Conservation (phyloP, 35 echinoderm and acorn worm genomes). For the Acanthaster planci region DNA sequence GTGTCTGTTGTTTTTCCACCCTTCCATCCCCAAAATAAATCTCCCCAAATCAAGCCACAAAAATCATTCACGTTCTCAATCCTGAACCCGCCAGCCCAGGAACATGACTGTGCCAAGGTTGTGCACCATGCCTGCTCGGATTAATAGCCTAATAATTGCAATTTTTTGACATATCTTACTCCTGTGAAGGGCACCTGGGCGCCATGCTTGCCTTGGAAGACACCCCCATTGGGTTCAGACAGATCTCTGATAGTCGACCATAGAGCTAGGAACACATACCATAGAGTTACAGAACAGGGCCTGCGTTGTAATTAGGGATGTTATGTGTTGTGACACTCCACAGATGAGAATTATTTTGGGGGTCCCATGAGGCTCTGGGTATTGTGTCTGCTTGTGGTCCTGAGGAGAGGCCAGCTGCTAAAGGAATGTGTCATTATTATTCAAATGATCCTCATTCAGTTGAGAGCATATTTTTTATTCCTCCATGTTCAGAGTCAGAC, state of each 20-base stretch:
- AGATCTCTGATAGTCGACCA: neutral
- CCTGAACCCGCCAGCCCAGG: neutral
- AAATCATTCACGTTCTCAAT: slow-evolving; percentile 4
- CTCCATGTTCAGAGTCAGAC: too few species aligned
- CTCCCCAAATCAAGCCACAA: neutral
- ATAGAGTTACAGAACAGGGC: too few species aligned
- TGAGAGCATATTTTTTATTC: too few species aligned
- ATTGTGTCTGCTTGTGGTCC: too few species aligned
- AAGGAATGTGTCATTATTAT: too few species aligned
- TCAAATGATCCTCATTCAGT: too few species aligned
- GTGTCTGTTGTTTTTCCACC: neutral
- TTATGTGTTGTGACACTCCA: too few species aligned
- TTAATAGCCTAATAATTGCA: slow-evolving; percentile 30
- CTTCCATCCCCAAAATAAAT: neutral
- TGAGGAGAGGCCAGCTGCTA: too few species aligned
- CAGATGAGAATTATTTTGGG: too few species aligned
- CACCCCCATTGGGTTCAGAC: neutral
- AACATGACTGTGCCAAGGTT: slow-evolving; percentile 19
- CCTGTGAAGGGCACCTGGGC: slow-evolving; percentile 4
- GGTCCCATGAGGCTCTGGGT: too few species aligned
- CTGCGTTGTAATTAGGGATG: too few species aligned
- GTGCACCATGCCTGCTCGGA: neutral
- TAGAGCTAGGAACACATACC: too few species aligned
- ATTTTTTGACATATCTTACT: slow-evolving; percentile 21
- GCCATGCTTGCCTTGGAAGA: slow-evolving; percentile 13